Percentiles rank a stretch among this genome's conserved stretches.
Evolutionary conservation across 2,113 vertebrate species (phyloP).

Genomic region (Paradoxurus hermaphroditus): DNA sequence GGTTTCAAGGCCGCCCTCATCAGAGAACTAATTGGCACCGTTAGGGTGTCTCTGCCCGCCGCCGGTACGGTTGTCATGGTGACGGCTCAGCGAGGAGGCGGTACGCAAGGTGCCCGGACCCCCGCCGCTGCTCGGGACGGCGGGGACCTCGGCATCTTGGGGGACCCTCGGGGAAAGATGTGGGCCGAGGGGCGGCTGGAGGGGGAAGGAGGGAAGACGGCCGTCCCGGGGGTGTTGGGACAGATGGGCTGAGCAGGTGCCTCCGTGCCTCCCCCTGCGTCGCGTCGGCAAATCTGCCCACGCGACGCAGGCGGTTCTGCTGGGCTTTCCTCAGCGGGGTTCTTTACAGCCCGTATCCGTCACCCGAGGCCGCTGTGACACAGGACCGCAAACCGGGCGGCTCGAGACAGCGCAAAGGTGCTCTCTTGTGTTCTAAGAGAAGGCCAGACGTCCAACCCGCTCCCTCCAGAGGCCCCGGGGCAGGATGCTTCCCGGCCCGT

Average conservation of each 20-base stretch:
- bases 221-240: neutral
- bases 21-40: constrained; percentile 28
- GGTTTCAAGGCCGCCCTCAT: constrained; percentile 51
- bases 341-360: rapidly evolving
- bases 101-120: neutral
- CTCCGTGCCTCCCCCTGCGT: neutral
- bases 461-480: rapidly evolving
- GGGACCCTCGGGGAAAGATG: too few relatives aligned
- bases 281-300: neutral
- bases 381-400: rapidly evolving
- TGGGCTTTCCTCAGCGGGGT: neutral
- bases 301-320: rapidly evolving
- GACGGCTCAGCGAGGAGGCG: neutral
- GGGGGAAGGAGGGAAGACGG: too few relatives aligned
- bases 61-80: constrained; percentile 43
- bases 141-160: too few relatives aligned
- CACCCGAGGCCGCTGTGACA: too few relatives aligned
- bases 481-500: too few relatives aligned
- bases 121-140: too few relatives aligned
- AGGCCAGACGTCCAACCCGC: rapidly evolving
- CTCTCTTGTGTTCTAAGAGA: neutral
- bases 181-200: rapidly evolving
- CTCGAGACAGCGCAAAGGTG: rapidly evolving
- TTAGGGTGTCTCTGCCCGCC: neutral
- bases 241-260: rapidly evolving